Evolutionary conservation across 2,113 vertebrate species (phyloP), one percentile per base, ranked within the genome.

Genomic region (Brachionichthys hirsutus): DNA sequence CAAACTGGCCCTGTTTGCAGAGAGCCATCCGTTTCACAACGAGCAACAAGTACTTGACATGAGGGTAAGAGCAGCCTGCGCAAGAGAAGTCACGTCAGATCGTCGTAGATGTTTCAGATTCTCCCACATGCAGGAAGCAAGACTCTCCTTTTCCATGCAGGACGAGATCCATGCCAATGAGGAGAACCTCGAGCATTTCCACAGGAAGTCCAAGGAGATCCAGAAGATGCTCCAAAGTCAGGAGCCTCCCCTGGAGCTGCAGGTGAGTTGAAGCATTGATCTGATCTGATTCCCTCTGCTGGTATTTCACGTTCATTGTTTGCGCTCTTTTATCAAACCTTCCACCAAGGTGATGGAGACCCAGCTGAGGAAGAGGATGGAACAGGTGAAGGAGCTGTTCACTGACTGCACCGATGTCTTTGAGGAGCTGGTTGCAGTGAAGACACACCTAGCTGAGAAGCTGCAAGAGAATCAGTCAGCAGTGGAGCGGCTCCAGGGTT

Each of bases 241-340:
- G 74, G 97, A 98, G 62, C 74, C 93, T 48, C 94, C 94, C 0
- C 78, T 97, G 62, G 96, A 98, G 73, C 87, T 99, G 0, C 96
- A 99, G 94, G 96, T 98, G 78, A 61, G 62, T 15, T 1, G 1
- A 40, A 47, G 14, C 7, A 17, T 24, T 14, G n/a, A 24, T 2
- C 4, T 50, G 0, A 34, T 14, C 18, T 38, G 15, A 45, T 20
- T 1, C 48, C 6, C 8, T 19, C 51, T 20, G 3, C 13, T 20
- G 10, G 16, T 36, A 9, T 12, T 20, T 17, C 9, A 13, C 2
- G 19, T 46, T 3, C 6, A 14, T 9, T 20, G 14, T 55, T 16
- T 41, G 11, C 2, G 1, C 16, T 17, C 6, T 22, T 14, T 22
- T 17, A 10, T 4, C 30, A n/a, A 17, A 18, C 43, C 16, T 12